These are phyloP conservation scores for Ophthalmolycus amberensis DNA, from an alignment of 2,113 vertebrate genomes.

Conservation along the genomic window DNA sequence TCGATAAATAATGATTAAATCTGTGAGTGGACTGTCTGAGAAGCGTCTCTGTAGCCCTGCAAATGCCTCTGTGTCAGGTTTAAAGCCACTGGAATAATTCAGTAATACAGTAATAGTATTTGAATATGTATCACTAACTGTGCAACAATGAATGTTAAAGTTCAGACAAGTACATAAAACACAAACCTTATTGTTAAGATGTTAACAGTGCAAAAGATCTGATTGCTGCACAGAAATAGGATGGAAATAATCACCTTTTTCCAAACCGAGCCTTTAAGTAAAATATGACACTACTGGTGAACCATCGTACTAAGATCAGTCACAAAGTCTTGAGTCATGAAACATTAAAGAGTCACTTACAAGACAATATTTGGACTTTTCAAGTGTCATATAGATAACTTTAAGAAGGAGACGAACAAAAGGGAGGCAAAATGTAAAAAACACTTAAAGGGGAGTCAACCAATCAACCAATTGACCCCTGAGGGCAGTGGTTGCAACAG, in stretches of 20 bases:
- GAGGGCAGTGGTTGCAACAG: background rate
- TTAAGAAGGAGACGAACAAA: background rate
- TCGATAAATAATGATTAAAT: conserved; percentile 5
- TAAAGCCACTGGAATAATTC: background rate
- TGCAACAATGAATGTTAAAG: background rate
- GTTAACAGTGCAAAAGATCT: background rate
- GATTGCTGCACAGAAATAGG: background rate
- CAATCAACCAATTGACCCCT: background rate
- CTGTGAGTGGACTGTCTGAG: conserved; percentile 1
- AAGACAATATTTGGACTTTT: background rate
- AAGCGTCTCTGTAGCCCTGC: background rate
- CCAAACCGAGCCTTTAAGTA: background rate
- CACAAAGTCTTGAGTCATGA: background rate
- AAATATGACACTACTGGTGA: background rate
- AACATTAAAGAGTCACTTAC: background rate
- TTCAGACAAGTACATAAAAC: background rate
- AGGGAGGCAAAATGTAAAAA: background rate
- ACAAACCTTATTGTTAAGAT: background rate
- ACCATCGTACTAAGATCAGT: background rate
- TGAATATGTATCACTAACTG: background rate
- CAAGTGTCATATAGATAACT: background rate
- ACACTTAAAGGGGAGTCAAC: background rate
- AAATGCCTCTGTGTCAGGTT: background rate
- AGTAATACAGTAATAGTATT: too few relatives aligned
- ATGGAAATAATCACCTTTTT: background rate